Evolutionary conservation across 1,140 invertebrate genomes (phyloP), one percentile per base, ranked within the genome.

Genomic region (Zaprionus vittiger): DNA sequence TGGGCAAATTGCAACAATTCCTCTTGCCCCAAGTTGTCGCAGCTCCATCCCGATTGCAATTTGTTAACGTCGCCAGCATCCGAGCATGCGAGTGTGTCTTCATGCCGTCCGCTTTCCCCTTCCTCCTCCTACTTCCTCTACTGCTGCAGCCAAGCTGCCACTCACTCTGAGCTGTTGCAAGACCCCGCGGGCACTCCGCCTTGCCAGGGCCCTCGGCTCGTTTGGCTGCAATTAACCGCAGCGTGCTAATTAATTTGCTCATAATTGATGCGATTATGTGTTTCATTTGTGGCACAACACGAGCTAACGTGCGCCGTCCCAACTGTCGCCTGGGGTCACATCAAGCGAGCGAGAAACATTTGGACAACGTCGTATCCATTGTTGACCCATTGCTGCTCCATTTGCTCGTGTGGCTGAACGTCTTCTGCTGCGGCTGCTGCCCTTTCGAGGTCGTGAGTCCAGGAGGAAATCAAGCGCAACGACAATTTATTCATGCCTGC

Each of bases 221-320:
- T 79, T 87, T 87, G 73, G 72, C 84, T 89, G 84, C 85, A 85
- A 90, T 90, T 90, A 90, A 90, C 85, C 85, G 77, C 85, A 85
- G 73, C 77, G 85, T 90, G 85, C 85, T 90, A 90, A 90, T 90
- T 90, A 90, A 90, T 90, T 90, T 90, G 81, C 85, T 90, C 85
- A 90, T 90, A 90, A 90, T 90, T 90, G 85, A 90, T 90, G 85
- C 79, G 79, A 90, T 90, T 90, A 90, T 90, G 81, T 85, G 85
- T 77, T 81, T 71, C 64, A 82, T 73, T 80, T 82, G 79, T 71
- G 74, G 41, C 73, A 73, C 57, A 77, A 80, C 62, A 82, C 20
- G 66, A 54, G 49, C 49, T 22, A 57, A 62, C 47, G 47, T 22
- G 47, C 47, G 11, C 22, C 20, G 47, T 52, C 57, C 67, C 67